Percentiles rank a stretch among this genome's conserved stretches.
Conservation (phyloP, 2,113 vertebrate genomes). For the western clawed frog (Xenopus tropicalis) region DNA sequence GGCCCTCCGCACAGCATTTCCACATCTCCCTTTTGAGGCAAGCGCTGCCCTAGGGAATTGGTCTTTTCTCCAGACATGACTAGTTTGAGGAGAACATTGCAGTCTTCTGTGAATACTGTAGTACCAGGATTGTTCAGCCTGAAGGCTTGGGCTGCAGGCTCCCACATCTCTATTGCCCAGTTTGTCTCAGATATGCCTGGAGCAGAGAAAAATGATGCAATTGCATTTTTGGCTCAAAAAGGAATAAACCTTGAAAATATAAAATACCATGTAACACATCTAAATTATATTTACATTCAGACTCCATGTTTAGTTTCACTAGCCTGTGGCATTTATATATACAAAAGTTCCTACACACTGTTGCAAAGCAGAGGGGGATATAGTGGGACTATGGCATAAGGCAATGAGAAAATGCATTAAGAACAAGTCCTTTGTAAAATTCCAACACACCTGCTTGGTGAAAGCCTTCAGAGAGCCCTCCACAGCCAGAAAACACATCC, state of each 20-base stretch:
- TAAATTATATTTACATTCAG: too few species aligned
- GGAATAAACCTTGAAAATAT: too few species aligned
- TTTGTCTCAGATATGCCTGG: conserved; percentile 74
- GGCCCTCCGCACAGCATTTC: conserved; percentile 94
- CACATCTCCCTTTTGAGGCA: conserved; percentile 92
- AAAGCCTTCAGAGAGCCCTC: conserved; percentile 91
- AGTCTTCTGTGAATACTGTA: conserved; percentile 96
- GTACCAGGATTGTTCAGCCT: conserved; percentile 86
- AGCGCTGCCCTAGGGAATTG: conserved; percentile 83
- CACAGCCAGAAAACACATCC: conserved; percentile 94
- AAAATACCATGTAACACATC: too few species aligned
- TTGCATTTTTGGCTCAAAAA: neutral
- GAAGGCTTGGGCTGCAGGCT: conserved; percentile 92
- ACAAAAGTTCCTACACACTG: too few species aligned
- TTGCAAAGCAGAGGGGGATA: too few species aligned
- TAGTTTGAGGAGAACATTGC: conserved; percentile 88
- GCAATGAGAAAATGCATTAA: too few species aligned
- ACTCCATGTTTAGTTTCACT: too few species aligned
- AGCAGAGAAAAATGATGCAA: neutral
- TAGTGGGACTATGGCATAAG: too few species aligned
- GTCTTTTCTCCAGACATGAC: conserved; percentile 90
- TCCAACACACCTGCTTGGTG: conserved; percentile 84
- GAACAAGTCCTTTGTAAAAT: too few species aligned
- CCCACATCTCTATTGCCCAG: conserved; percentile 98
- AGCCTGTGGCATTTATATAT: too few species aligned